A percentile compares a stretch with the other conserved stretches of the same genome.
Conservation (phyloP, 2,888 invertebrate genomes). For the Philhelius pedissequus region DNA sequence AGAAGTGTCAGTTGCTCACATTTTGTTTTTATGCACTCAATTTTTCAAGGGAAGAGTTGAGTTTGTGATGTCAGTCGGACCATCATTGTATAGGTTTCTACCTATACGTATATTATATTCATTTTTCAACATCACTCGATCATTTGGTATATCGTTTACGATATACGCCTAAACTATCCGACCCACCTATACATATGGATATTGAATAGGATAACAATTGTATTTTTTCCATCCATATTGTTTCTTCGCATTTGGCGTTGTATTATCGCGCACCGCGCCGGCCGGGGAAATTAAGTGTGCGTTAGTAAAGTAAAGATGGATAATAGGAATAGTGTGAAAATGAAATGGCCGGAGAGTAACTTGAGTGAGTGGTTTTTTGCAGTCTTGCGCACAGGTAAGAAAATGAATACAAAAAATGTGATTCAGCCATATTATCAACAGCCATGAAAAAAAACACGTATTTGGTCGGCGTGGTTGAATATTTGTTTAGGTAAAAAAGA, state of each 20-base stretch:
- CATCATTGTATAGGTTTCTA: not conserved
- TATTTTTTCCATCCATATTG: not conserved
- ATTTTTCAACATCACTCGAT: not conserved
- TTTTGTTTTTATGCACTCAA: not conserved
- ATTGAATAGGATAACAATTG: not conserved
- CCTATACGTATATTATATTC: not conserved
- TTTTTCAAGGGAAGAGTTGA: not conserved
- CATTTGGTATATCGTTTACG: not conserved
- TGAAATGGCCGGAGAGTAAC: not conserved
- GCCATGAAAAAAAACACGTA: not conserved
- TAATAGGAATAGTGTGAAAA: not conserved
- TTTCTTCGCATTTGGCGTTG: not conserved
- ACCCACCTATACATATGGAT: not conserved
- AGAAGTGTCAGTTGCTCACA: not conserved
- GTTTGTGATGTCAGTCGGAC: no score
- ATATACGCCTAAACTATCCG: not conserved
- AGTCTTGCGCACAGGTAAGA: slow-evolving; percentile 53
- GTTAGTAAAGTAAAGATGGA: not conserved
- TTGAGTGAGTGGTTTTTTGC: slow-evolving; percentile 23
- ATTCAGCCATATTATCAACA: not conserved
- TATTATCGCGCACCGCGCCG: no score
- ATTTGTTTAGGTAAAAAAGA: not conserved
- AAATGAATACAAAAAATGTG: not conserved
- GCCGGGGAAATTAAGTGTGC: not conserved
- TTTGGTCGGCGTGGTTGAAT: slow-evolving; percentile 8